Evolutionary conservation across 92 coral and sea anemone genomes (phyloP), one percentile per base, ranked within the genome.

Genomic region (Epizoanthus scotinus): DNA sequence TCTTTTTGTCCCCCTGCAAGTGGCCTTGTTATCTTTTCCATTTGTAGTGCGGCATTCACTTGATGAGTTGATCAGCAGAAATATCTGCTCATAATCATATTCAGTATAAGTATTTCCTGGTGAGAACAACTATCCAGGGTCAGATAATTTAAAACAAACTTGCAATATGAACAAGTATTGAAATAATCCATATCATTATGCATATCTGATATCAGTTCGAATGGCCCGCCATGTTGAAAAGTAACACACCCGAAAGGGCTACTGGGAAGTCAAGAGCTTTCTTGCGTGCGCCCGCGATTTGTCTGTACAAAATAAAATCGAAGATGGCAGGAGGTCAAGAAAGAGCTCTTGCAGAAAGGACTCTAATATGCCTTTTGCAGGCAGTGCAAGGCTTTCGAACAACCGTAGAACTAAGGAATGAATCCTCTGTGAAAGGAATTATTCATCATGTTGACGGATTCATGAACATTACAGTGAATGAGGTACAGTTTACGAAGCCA

Each of bases 331-430:
- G 92, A 3, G 92, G 96, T 36, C 89, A 93, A 56, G 99, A 96
- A 78, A 67, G 96, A 47, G 96, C 96, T 0, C 78, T 82, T 10
- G 83, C 92, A 49, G 96, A 93, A 79, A 89, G 94, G 77, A 89
- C 91, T 18, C 83, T 96, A n/a, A 86, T 96, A 67, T 93, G 98
- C 79, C 93, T 96, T 74, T 75, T 96, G 29, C 94, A 94, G 71
- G 98, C 96, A 25, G 91, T 94, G 1, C 91, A 85, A 81, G 98
- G 99, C 64, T 86, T 91, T 78, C 83, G 87, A 49, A 92, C 95
- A 24, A 93, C 91, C n/a, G 94, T 96, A 26, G 99, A 96, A 75
- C 91, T 96, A 31, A 86, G 99, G 77, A 96, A 93, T 71, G 99
- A 96, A 78, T 88, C 94, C 42, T 87, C 78, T 44, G 89, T 90